Base-by-base conservation (phyloP, 37 sponge, comb jelly and placozoan species). In the Lycopodina hypogea region DNA sequence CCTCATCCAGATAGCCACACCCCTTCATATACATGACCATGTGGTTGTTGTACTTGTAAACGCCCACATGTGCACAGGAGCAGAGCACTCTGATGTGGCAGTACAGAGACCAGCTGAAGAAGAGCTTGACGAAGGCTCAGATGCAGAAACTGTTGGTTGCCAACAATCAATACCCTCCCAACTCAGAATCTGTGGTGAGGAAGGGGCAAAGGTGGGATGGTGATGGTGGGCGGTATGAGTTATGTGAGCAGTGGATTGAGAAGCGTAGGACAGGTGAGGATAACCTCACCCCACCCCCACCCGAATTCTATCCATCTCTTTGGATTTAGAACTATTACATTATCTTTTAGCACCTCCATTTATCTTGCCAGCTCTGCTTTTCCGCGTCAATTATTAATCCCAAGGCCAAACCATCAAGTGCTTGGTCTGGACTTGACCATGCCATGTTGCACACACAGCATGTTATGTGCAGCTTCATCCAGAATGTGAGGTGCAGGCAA, bases 41-140 rank as follows among this genome's bases (percentile, higher is more conserved):
- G 61, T 60, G 61, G 4, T 12, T 12, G 12, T 12, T 60, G 14
- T 60, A 29, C 48, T 12, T 45, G 48, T 12, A n/a, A n/a, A n/a
- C n/a, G n/a, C n/a, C n/a, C n/a, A 45, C 48, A 40, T 71, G 1
- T 81, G 12, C 60, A n/a, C n/a, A 95, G 96, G 91, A 82, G 30
- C 97, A 96, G 45, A 90, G 81, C 61, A 78, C 93, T 36, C 45
- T 71, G 26, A 35, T 96, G 11, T 96, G 97, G 97, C 78, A 85
- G 56, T 57, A 74, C 33, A 51, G 87, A 0, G 97, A 93, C 58
- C 57, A 72, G 71, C 80, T 96, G 57, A 66, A 84, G 53, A 45
- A 80, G 14, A 15, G 64, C 28, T 60, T 90, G 26, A 72, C 45
- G 24, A 88, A 39, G 30, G 23, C 56, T n/a, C 75, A 59, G 26